phyloP scores from a whole-genome alignment of 37 sponge, comb jelly and placozoan species.

The Trichoplax adhaerens region DNA sequence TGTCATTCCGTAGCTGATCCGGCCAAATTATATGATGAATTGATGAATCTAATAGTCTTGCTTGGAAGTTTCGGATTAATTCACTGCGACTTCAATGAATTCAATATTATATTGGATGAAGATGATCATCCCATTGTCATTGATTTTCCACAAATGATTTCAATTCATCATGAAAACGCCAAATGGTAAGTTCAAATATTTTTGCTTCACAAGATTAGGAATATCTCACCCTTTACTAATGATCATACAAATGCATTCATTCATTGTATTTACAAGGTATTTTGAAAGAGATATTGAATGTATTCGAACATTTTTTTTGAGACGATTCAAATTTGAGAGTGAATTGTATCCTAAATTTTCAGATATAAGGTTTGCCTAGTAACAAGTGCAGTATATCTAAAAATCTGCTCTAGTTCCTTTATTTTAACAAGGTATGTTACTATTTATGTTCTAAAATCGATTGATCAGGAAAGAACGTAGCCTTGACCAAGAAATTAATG shows the following conservation, averaged over 20 bases:
- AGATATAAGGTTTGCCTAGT: slow-evolving; percentile 3
- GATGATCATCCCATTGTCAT: slow-evolving; percentile 68
- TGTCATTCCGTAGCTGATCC: slow-evolving; percentile 44
- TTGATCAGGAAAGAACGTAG: slow-evolving; percentile 19
- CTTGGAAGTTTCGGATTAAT: slow-evolving; percentile 75
- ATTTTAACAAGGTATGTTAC: not conserved
- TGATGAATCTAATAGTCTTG: slow-evolving; percentile 68
- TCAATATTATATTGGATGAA: slow-evolving; percentile 76
- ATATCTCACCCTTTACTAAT: too few species aligned
- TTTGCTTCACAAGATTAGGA: too few species aligned
- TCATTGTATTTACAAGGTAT: slow-evolving; percentile 33
- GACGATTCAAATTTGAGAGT: slow-evolving; percentile 44
- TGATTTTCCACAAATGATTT: slow-evolving; percentile 98
- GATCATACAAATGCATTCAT: not conserved
- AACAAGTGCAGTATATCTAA: not conserved
- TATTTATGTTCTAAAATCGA: not conserved
- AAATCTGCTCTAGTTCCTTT: not conserved
- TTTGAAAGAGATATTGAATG: slow-evolving; percentile 94
- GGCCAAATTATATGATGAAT: slow-evolving; percentile 15
- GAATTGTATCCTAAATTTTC: slow-evolving; percentile 12
- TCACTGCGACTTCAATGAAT: slow-evolving; percentile 98
- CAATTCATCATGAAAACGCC: slow-evolving; percentile 81
- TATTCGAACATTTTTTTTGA: slow-evolving; percentile 70
- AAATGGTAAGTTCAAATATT: slow-evolving; percentile 24
- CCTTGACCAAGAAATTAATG: slow-evolving; percentile 59